phyloP scores from a whole-genome alignment of 2,888 invertebrate species.

The Conus canariensis region DNA sequence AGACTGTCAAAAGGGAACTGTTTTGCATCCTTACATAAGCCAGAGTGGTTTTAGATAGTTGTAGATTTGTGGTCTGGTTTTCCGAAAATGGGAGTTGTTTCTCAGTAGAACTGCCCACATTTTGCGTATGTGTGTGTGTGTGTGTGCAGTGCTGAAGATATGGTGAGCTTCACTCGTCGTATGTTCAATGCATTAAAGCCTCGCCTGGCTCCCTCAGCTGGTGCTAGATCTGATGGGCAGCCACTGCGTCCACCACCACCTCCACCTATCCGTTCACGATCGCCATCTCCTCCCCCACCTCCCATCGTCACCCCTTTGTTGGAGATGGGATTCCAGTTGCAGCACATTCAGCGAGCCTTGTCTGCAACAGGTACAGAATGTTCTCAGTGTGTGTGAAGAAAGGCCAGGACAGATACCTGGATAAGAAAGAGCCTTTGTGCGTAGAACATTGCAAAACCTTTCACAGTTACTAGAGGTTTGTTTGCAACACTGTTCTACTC shows the following conservation, averaged over 20 bases:
- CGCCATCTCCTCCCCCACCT: slow-evolving; percentile 78
- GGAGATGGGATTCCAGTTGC: slow-evolving; percentile 84
- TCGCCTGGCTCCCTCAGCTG: slow-evolving; percentile 48
- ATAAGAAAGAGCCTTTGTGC: background rate
- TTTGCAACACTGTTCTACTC: too few species aligned
- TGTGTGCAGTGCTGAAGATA: slow-evolving; percentile 55
- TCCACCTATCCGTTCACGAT: slow-evolving; percentile 57
- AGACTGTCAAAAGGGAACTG: too few species aligned
- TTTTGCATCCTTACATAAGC: too few species aligned
- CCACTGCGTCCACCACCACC: slow-evolving; percentile 54
- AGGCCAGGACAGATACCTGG: slow-evolving; percentile 40
- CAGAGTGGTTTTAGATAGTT: too few species aligned
- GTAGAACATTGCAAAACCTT: too few species aligned
- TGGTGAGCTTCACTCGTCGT: slow-evolving; percentile 55
- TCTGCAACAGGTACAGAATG: slow-evolving; percentile 79
- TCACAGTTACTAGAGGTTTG: too few species aligned
- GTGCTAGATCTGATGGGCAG: slow-evolving; percentile 47
- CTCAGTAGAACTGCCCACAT: too few species aligned
- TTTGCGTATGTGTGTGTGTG: background rate
- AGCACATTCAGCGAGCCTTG: slow-evolving; percentile 82
- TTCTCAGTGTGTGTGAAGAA: background rate
- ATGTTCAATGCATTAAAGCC: slow-evolving; percentile 54
- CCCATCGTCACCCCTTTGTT: slow-evolving; percentile 82
- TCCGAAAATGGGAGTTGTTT: too few species aligned
- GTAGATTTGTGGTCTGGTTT: too few species aligned